Evolutionary conservation across 2,888 invertebrate genomes (phyloP).

Genomic region (Apoda limacodes): DNA sequence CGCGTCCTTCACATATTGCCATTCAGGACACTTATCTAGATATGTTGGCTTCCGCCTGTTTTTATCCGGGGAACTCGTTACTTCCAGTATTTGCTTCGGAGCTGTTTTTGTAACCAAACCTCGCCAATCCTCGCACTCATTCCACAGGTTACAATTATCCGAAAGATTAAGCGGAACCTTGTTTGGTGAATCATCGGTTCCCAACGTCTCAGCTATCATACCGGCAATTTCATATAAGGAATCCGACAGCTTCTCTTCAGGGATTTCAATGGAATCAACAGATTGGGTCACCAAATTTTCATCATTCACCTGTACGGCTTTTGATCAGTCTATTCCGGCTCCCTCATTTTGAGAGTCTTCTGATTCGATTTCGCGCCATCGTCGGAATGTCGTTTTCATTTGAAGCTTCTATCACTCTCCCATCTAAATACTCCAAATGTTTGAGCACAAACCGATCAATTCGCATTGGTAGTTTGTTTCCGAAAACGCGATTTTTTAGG

Average conservation of each 20-base stretch:
- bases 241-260: neutral
- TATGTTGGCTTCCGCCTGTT: conserved; percentile 1
- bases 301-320: neutral
- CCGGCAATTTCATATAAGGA: neutral
- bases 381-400: neutral
- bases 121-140: neutral
- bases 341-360: neutral
- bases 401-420: neutral
- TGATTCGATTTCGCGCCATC: neutral
- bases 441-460: neutral
- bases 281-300: neutral
- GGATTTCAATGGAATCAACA: neutral
- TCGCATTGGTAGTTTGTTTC: neutral
- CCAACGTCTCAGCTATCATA: neutral
- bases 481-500: too few relatives aligned
- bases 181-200: too few relatives aligned
- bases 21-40: conserved; percentile 4
- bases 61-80: too few relatives aligned
- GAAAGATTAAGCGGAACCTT: neutral
- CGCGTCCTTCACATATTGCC: conserved; percentile 4
- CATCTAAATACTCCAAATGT: neutral
- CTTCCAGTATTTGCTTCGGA: neutral
- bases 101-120: neutral
- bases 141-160: neutral
- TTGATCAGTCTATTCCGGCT: neutral